Evolutionary conservation across 2,888 invertebrate species (phyloP), one percentile per base, ranked within the genome.

Genomic region (Eupithecia subumbrata): DNA sequence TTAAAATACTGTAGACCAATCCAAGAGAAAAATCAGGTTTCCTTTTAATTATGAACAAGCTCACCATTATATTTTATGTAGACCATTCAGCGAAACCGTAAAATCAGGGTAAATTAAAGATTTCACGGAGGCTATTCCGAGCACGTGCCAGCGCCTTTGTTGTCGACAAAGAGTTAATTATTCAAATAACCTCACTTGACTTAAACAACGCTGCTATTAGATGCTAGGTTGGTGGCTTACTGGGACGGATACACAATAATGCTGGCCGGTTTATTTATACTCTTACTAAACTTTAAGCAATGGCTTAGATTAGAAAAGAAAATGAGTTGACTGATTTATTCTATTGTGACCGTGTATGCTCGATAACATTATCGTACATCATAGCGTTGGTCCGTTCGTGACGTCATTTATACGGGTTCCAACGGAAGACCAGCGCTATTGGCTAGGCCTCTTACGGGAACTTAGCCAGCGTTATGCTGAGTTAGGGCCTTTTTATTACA

Each of bases 131-230:
- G 79, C 79, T 73, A 80, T 82, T 82, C 80, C 45, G 64, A 76
- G 78, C 81, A 82, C 82, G 81, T 80, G 78, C 81, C 72, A 56
- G 69, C 74, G 81, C 78, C 79, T 81, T 81, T 81, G 81, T 82
- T 80, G 80, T 78, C 82, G 81, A 80, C 82, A 81, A 81, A 82
- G 82, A 82, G 81, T 82, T 82, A 82, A 82, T 82, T 82, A 82
- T 81, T 82, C 80, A 81, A 81, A 81, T 80, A 81, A 80, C 80
- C 80, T 78, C 76, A 78, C 79, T 80, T 79, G 79, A 79, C 81
- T 81, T 80, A 72, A 79, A 74, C 78, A 80, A 78, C 71, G 74
- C 68, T 60, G 74, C 75, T 77, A 76, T 80, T 79, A 81, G 80
- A 79, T 45, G 69, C 68, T 78, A 68, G 76, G 75, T 43, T 67